Base-by-base conservation (phyloP, 2,888 invertebrate genomes). In the Malthinus seriepunctatus region DNA sequence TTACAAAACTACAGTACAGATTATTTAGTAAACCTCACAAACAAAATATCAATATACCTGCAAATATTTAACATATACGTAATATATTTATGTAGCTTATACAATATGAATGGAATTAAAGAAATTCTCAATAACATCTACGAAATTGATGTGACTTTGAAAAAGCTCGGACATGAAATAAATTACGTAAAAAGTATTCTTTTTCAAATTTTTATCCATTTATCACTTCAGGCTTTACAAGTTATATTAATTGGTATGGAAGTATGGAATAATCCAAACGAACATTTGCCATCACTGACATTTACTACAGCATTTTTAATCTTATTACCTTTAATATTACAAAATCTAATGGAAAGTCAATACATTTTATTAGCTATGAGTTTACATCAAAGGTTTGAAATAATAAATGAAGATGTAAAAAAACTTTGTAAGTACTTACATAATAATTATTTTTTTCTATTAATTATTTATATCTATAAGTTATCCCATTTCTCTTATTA, bases 321-420 rank as follows among this genome's bases (percentile, higher is more conserved):
- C 32, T 14, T 42, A 31, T 15, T 51, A 15, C 51, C 51, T 8
- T 32, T 32, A 12, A 42, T 51, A 12, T 11, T 51, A 32, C 51
- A 51, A 33, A 51, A 51, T 32, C 1, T 51, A 42, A 51, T 51
- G 51, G 51, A 51, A 42, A 51, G 39, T 15, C 51, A 51, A 31
- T 51, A 39, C 33, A 32, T 51, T 42, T 34, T 51, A 33, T 8
- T 51, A 6, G 15, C 51, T 23, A 7, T 42, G 23, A n/a, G 39
- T 8, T 7, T 51, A 4, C 23, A 33, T 33, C 51, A 51, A 42
- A 39, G 51, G 9, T 51, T 51, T 32, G 3, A 8, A 10, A 42
- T 42, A 15, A 14, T 51, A 8, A 51, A 51, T 33, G 32, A 42
- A n/a, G 14, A 33, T 15, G 14, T 51, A n/a, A 8, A 1, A 8